Evolutionary conservation across 2,113 vertebrate species (phyloP), one percentile per base, ranked within the genome.

Genomic region (Cochlearius cochlearius): DNA sequence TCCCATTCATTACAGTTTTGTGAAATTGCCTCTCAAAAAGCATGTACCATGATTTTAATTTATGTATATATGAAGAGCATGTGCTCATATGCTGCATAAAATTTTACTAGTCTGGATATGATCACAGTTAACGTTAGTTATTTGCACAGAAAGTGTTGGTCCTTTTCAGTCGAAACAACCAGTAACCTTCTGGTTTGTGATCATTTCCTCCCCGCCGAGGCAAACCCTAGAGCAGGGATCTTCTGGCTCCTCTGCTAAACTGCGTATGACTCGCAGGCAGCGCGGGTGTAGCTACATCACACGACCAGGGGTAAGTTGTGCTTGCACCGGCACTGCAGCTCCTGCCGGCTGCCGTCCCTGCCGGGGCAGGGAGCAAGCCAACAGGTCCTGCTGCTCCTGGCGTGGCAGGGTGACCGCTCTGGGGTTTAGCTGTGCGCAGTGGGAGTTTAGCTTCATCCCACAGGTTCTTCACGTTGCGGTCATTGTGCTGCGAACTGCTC

Each of bases 231-330:
- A 43, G 68, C 56, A 56, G 29, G 38, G 49, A n/a, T 66, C 66
- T 50, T 85, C 14, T 77, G 39, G 34, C n/a, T 84, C 6, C 64
- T 43, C 13, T 68, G 53, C 68, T 68, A 11, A 60, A 16, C 67
- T 7, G 0, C 4, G 0, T 3, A 0, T 36, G 71, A 43, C 56
- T 63, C 43, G 30, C 5, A 8, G 63, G 84, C 63, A 10, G 58
- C 25, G 62, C 66, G 59, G 66, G 69, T 52, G 58, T 47, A 49
- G 30, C 50, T 60, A 1, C 41, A 3, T 16, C 25, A 2, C 15
- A 2, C 7, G 2, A 7, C 18, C 14, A 36, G n/a, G 0, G 0
- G 21, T 32, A 36, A n/a, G 39, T 0, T 63, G 53, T 45, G 25
- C 38, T 15, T 25, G 38, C 91, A 66, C 52, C 1, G 1, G 83